phyloP scores from a whole-genome alignment of 2,113 vertebrate species.

The Cryptotis parvus region DNA sequence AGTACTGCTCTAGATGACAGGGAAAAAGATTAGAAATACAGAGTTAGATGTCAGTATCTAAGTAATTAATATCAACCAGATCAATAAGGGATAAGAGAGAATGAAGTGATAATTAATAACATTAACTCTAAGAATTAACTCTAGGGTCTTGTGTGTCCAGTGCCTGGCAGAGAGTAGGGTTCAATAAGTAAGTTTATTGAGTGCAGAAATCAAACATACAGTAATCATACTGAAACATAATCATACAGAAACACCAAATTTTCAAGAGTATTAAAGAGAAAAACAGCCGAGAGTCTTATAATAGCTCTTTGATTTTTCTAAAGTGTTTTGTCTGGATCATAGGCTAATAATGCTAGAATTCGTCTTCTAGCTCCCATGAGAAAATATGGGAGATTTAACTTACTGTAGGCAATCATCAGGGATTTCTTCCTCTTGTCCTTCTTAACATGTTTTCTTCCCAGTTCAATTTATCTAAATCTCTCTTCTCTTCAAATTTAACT shows the following conservation, averaged over 20 bases:
- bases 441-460: background rate
- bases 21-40: background rate
- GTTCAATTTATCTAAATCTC: background rate
- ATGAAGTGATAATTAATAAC: background rate
- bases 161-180: background rate
- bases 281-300: background rate
- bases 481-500: background rate
- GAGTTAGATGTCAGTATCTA: background rate
- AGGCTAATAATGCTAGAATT: background rate
- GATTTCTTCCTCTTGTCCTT: conserved; percentile 30
- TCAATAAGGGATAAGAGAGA: background rate
- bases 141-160: background rate
- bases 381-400: background rate
- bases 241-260: background rate
- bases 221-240: background rate
- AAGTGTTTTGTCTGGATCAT: background rate
- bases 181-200: background rate
- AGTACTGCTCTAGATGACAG: background rate
- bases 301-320: background rate
- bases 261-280: background rate
- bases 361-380: background rate
- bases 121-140: background rate
- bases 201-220: background rate
- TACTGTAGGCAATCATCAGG: background rate
- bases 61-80: background rate